Base-by-base conservation (phyloP, 2,113 vertebrate genomes). In the Setophaga petechia region DNA sequence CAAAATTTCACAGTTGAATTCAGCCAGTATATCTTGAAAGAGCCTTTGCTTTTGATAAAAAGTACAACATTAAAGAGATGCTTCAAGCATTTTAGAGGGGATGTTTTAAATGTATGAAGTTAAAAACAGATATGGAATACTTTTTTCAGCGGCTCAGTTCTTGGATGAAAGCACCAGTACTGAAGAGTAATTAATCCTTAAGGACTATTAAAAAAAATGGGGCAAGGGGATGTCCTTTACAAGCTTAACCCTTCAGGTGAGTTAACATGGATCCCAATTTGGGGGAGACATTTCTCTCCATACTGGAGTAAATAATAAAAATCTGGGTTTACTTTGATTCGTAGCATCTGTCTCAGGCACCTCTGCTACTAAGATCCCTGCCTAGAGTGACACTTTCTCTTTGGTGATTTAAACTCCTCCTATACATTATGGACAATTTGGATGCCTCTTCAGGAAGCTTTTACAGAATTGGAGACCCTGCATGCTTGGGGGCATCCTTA, bases 401-500 rank as follows among this genome's bases (percentile, higher is more conserved):
- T 81, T 39, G 33, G 39, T 71, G 11, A 9, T n/a, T 3, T n/a
- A 37, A 76, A 73, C 4, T 81, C 61, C 35, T 90, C 46, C 16
- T 57, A 24, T 7, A 27, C 4, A 6, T 55, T 35, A 12, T 0
- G 0, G 5, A 21, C 12, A 28, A 17, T 63, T 72, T 63, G 0
- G 0, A 31, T 20, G 9, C 3, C 30, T 15, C 19, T 87, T 65
- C 25, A 28, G 62, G 18, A 90, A 54, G 10, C 7, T 82, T 7
- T 27, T 57, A n/a, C 11, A 57, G 37, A 18, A 63, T 0, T 39
- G 43, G 27, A 84, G 28, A 41, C 16, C 20, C 49, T 21, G 7
- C 8, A 20, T 20, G 21, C 19, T 28, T 57, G 28, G 16, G 14
- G 18, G 2, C 19, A 27, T 41, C 33, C 7, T 81, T 46, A 44